Base-by-base conservation (phyloP, 2,113 vertebrate genomes). In the Puffinus mauretanicus region DNA sequence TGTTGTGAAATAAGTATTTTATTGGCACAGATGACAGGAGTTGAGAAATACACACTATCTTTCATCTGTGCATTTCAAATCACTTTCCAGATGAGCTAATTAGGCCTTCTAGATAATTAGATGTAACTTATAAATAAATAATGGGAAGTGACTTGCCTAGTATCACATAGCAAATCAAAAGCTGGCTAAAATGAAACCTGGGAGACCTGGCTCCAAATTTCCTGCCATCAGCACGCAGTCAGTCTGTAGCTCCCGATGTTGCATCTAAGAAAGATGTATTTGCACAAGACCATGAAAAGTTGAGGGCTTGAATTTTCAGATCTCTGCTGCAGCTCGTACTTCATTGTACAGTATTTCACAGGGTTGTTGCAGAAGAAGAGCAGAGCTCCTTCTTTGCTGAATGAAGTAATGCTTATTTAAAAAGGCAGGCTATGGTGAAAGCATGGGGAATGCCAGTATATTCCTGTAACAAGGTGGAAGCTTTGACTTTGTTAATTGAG, bases 1-100 rank as follows among this genome's bases (percentile, higher is more conserved):
- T 96, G 91, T 94, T 94, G 93, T 91, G 89, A 95, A 95, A 83
- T 88, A 85, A 64, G 11, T 87, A 34, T 90, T 95, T 94, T 94
- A 95, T 91, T 95, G 91, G 81, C 84, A 93, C 86, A 80, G 81
- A 72, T 94, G 83, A 85, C 46, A 67, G 32, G 58, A 62, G 78
- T 93, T 97, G 91, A 72, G 96, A 94, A 93, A 97, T 88, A 47
- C 12, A 42, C 12, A 3, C 20, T 86, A 66, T 93, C 91, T 89
- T 94, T 85, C 66, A 94, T 95, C 82, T 93, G 8, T 91, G 84
- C 57, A 83, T 94, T 96, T 95, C 66, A 95, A 77, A 91, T 96
- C 36, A 58, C 81, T 91, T 95, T 95, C 66, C 71, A 95, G 64
- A 94, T 82, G 66, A 79, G 64, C 49, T 97, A 88, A 96, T 95